Conservation (phyloP, 2,888 invertebrate genomes). For the Ctenicera cuprea region DNA sequence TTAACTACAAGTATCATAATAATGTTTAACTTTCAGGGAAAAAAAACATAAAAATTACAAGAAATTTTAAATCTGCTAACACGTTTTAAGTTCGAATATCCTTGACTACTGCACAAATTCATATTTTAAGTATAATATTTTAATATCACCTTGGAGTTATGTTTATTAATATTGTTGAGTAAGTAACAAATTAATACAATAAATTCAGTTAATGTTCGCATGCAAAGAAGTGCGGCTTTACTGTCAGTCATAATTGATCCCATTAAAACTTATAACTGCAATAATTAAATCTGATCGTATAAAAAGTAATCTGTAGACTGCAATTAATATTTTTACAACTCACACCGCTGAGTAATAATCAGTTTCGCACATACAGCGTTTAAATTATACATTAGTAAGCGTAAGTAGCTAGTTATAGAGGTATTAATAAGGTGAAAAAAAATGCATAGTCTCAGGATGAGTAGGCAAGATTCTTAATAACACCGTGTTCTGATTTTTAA, state of each 20-base stretch:
- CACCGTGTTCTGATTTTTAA: constrained; percentile 65
- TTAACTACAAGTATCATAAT: too few species aligned
- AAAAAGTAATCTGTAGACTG: constrained; percentile 10
- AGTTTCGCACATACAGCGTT: constrained; percentile 41
- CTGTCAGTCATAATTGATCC: not conserved
- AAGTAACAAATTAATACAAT: too few species aligned
- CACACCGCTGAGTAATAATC: constrained; percentile 40
- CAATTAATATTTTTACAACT: constrained; percentile 46
- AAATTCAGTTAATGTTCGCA: too few species aligned
- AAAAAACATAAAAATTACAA: too few species aligned
- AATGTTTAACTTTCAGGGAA: too few species aligned
- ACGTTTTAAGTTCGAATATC: too few species aligned
- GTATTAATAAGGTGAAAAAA: constrained; percentile 64
- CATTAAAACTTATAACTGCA: not conserved
- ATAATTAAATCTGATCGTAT: constrained; percentile 13
- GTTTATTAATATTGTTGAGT: too few species aligned
- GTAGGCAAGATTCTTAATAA: constrained; percentile 63
- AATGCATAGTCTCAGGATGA: constrained; percentile 67
- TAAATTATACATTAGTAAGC: constrained; percentile 38
- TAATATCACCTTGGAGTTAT: too few species aligned
- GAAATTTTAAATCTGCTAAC: too few species aligned
- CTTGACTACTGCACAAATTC: too few species aligned
- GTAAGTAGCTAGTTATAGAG: constrained; percentile 36
- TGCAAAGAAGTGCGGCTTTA: not conserved
- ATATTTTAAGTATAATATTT: too few species aligned